Conservation (phyloP, 1,140 invertebrate species). For the Cotesia chilonis region DNA sequence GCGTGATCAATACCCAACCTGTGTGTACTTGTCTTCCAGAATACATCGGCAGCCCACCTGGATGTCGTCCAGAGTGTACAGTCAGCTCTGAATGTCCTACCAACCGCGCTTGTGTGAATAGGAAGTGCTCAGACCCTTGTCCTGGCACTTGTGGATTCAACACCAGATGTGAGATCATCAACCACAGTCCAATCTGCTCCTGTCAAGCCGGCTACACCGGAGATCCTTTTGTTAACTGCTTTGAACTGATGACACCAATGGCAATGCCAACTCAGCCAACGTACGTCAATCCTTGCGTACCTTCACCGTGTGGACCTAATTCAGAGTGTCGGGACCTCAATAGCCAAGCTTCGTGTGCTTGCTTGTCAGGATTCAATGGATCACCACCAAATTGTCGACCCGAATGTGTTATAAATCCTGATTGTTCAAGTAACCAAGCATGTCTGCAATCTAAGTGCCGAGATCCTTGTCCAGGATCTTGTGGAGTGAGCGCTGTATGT, state of each 20-base stretch:
- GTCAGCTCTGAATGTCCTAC: conserved; percentile 69
- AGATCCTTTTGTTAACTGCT: conserved; percentile 69
- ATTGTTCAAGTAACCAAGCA: conserved; percentile 71
- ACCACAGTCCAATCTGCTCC: conserved; percentile 70
- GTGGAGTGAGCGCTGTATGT: conserved; percentile 73
- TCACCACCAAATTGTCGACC: conserved; percentile 76
- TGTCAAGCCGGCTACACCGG: conserved; percentile 68
- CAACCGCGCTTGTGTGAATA: conserved; percentile 68
- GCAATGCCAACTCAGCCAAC: conserved; percentile 46
- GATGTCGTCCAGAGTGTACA: conserved; percentile 68
- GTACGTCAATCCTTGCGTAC: conserved; percentile 74
- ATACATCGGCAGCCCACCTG: conserved; percentile 68
- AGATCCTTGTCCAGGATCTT: conserved; percentile 79
- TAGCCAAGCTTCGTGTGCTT: conserved; percentile 72
- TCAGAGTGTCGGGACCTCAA: conserved; percentile 72
- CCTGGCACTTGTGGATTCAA: conserved; percentile 71
- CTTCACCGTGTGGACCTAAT: conserved; percentile 76
- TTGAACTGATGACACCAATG: conserved; percentile 49
- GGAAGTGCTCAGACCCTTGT: conserved; percentile 71
- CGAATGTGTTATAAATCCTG: conserved; percentile 74
- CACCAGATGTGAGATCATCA: conserved; percentile 68
- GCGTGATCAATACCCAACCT: conserved; percentile 63
- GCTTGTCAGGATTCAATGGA: conserved; percentile 71
- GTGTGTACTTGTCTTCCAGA: conserved; percentile 70
- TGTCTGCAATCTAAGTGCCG: conserved; percentile 74